These are phyloP conservation scores for Meteorus cinctellus DNA, from an alignment of 2,888 invertebrate genomes.

Conservation along the genomic window DNA sequence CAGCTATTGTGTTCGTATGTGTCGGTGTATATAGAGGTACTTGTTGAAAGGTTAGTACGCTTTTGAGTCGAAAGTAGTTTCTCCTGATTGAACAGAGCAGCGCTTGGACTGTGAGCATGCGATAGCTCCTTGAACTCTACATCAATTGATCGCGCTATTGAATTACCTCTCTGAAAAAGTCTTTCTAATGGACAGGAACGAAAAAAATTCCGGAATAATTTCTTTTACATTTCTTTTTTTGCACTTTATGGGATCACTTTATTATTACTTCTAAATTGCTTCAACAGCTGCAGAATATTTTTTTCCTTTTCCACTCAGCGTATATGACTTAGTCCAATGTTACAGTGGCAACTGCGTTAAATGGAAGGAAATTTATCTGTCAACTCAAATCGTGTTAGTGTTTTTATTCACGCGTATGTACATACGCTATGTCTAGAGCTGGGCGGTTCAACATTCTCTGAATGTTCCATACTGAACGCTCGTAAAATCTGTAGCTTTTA, in stretches of 20 bases:
- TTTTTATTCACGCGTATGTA: conserved; percentile 8
- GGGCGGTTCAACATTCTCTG: conserved; percentile 31
- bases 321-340: conserved; percentile 3
- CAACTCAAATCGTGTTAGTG: conserved; percentile 19
- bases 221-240: background rate
- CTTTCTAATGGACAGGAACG: background rate
- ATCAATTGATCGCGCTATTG: conserved; percentile 28
- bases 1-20: conserved; percentile 25
- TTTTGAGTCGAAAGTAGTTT: conserved; percentile 32
- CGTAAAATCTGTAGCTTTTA: conserved; percentile 66
- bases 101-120: conserved; percentile 7
- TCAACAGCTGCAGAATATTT: conserved; percentile 41
- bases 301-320: conserved; percentile 22
- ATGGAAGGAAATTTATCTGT: conserved; percentile 42
- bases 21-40: conserved; percentile 47
- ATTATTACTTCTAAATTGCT: background rate
- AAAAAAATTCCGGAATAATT: background rate
- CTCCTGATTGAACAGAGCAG: conserved; percentile 26
- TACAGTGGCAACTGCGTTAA: conserved; percentile 34
- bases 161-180: conserved; percentile 11
- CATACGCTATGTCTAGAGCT: background rate
- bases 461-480: conserved; percentile 48
- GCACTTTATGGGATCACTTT: background rate
- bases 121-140: conserved; percentile 21
- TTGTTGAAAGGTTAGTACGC: conserved; percentile 57